phyloP scores from a whole-genome alignment of 2,888 invertebrate genomes.

The Branchipolynoe longqiensis region DNA sequence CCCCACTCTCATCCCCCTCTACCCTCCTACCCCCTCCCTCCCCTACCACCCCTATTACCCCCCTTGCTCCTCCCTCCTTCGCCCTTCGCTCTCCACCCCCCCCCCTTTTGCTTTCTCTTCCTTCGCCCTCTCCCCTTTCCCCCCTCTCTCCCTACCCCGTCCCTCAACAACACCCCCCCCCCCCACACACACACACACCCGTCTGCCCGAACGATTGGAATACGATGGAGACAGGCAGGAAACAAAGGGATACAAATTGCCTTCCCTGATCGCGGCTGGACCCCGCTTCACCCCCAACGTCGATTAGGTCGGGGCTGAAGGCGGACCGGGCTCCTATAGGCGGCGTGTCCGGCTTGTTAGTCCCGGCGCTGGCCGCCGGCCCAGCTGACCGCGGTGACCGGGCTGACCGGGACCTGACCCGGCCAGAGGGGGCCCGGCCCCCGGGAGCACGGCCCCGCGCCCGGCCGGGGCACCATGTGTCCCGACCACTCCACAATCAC shows the following conservation, averaged over 20 bases:
- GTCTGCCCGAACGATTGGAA: slow-evolving; percentile 50
- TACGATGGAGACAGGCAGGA: slow-evolving; percentile 24
- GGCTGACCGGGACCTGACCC: slow-evolving; percentile 45
- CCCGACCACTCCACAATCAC: slow-evolving; percentile 31
- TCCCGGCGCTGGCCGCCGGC: background rate
- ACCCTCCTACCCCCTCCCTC: too few species aligned
- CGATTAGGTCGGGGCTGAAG: slow-evolving; percentile 32
- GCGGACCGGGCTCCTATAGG: background rate
- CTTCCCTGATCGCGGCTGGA: slow-evolving; percentile 37
- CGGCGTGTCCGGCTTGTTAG: slow-evolving; percentile 19
- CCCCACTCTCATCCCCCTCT: too few species aligned
- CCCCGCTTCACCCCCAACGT: slow-evolving; percentile 15
- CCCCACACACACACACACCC: too few species aligned
- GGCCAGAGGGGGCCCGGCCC: slow-evolving; percentile 34
- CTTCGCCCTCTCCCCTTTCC: too few species aligned
- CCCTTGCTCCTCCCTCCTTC: too few species aligned
- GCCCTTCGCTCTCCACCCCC: too few species aligned
- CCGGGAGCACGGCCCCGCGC: background rate
- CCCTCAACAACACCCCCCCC: too few species aligned
- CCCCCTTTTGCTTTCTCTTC: too few species aligned
- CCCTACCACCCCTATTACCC: too few species aligned
- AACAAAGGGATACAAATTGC: slow-evolving; percentile 57
- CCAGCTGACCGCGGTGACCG: background rate
- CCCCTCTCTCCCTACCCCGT: too few species aligned
- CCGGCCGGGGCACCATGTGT: background rate